Evolutionary conservation across 2,113 vertebrate genomes (phyloP).

Genomic region (Zosterops japonicus): DNA sequence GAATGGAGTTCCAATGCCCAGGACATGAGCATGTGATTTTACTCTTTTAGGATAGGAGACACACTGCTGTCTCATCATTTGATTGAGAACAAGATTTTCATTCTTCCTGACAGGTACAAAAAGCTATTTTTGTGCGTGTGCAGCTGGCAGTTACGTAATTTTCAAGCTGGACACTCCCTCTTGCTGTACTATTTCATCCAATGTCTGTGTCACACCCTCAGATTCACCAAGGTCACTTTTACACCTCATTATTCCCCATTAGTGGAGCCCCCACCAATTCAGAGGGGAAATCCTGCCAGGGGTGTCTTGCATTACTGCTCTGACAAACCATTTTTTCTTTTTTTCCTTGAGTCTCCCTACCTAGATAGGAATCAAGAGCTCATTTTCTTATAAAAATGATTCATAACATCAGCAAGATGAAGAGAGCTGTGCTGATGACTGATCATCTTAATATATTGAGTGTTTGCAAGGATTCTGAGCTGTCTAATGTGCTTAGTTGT

Average conservation of each 20-base stretch:
- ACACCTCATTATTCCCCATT: background rate
- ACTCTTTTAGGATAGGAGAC: background rate
- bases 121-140: background rate
- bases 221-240: background rate
- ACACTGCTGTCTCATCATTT: background rate
- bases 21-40: background rate
- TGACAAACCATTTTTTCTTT: background rate
- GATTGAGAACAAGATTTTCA: background rate
- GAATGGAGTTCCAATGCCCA: background rate
- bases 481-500: slow-evolving; percentile 26
- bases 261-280: background rate
- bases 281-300: background rate
- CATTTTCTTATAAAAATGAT: slow-evolving; percentile 45
- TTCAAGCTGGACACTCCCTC: background rate
- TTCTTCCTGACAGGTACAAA: background rate
- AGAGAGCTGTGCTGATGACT: slow-evolving; percentile 3
- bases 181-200: background rate
- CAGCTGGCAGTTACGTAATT: background rate
- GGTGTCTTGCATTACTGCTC: background rate
- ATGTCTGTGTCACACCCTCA: background rate
- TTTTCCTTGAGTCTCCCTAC: background rate
- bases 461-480: slow-evolving; percentile 51
- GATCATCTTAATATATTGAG: slow-evolving; percentile 58
- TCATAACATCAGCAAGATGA: background rate
- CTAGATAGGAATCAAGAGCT: background rate